Evolutionary conservation across 2,797 vertebrate species (phyloP).

Genomic region (Helarctos malayanus): DNA sequence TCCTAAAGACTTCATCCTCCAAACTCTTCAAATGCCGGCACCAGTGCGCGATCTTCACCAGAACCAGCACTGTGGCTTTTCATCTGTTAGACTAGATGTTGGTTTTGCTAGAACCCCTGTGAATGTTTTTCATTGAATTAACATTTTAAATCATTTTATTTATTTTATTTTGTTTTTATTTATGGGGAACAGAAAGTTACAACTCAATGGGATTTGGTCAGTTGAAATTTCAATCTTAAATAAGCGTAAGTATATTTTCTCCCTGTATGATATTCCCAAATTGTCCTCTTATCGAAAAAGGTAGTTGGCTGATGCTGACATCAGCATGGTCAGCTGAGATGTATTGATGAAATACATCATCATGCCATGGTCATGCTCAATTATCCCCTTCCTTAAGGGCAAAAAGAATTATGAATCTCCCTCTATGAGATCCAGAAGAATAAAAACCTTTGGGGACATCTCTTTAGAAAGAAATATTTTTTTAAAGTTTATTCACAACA

Average conservation of each 20-base stretch:
- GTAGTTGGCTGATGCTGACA: background rate
- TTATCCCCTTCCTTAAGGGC: background rate
- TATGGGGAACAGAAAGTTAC: constrained; percentile 28
- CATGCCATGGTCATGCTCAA: background rate
- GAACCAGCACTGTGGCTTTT: background rate
- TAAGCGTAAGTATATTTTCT: background rate
- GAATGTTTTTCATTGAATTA: background rate
- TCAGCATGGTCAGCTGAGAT: too few species aligned
- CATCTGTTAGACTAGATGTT: background rate
- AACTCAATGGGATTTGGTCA: background rate
- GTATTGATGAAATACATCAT: too few species aligned
- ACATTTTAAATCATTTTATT: background rate
- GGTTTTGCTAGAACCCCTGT: background rate
- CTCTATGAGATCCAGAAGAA: background rate
- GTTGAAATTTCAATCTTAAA: constrained; percentile 44
- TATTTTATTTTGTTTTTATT: background rate
- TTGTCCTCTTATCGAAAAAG: background rate
- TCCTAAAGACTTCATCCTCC: background rate
- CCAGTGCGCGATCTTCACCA: background rate
- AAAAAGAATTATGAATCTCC: background rate
- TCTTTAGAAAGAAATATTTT: background rate
- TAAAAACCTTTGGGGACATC: background rate
- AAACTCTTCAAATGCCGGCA: background rate
- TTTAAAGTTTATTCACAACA: background rate
- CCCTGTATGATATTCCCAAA: background rate